A percentile compares a stretch with the other conserved stretches of the same genome.
phyloP scores from a whole-genome alignment of 1,140 invertebrate genomes.

The Hydropsyche tenuis region DNA sequence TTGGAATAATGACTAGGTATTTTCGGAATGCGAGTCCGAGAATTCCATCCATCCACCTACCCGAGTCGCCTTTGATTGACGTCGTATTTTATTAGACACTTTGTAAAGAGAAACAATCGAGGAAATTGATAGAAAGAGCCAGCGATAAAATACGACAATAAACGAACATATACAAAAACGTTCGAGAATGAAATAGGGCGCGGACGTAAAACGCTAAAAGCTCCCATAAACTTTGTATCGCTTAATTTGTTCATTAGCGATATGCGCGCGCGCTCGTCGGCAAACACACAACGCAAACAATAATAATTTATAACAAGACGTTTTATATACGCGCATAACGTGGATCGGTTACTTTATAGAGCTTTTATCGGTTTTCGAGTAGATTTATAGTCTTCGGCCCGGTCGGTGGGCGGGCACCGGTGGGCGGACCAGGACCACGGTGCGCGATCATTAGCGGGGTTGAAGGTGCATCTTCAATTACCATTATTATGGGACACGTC shows the following conservation, averaged over 20 bases:
- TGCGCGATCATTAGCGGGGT: constrained; percentile 15
- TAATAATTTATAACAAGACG: neutral
- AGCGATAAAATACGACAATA: too few species aligned
- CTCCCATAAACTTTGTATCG: neutral
- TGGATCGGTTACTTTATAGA: neutral
- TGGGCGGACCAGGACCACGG: constrained; percentile 7
- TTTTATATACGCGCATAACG: neutral
- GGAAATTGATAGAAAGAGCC: too few species aligned
- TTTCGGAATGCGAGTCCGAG: too few species aligned
- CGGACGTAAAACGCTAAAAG: too few species aligned
- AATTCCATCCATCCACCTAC: too few species aligned
- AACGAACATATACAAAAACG: too few species aligned
- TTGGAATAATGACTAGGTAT: too few species aligned
- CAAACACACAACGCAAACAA: neutral
- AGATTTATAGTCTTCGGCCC: neutral
- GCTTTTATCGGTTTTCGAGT: constrained; percentile 1
- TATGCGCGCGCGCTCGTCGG: neutral
- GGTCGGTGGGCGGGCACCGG: constrained; percentile 8
- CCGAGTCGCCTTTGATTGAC: too few species aligned
- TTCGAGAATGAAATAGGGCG: too few species aligned
- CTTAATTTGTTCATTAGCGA: constrained; percentile 26
- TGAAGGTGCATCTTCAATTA: constrained; percentile 28
- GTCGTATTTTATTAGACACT: too few species aligned
- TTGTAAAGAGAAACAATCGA: too few species aligned
- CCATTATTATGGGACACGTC: constrained; percentile 19